Evolutionary conservation across 2,797 vertebrate genomes (phyloP).

Genomic region (Pelochelys cantorii): DNA sequence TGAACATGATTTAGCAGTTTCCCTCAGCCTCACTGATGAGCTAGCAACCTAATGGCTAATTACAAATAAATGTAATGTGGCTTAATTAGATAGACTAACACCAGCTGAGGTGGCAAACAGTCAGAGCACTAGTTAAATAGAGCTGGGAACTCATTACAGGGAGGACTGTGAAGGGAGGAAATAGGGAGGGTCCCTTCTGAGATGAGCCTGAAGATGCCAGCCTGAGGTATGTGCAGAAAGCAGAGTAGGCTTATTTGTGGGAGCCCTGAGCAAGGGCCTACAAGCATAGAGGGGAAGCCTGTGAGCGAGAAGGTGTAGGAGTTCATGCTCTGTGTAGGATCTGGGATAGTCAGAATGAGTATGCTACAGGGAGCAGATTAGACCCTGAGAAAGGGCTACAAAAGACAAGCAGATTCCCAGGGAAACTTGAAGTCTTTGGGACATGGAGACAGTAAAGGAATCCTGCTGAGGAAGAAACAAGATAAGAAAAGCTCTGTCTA

Average conservation of each 20-base stretch:
- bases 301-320: neutral
- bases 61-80: neutral
- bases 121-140: neutral
- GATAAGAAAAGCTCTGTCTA: neutral
- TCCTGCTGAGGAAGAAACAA: neutral
- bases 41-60: neutral
- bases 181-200: neutral
- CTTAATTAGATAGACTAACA: neutral
- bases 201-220: neutral
- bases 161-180: neutral
- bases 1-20: neutral
- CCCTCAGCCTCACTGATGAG: neutral
- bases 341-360: neutral
- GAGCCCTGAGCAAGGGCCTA: neutral
- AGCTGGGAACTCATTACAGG: neutral
- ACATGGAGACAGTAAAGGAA: neutral
- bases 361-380: neutral
- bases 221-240: neutral
- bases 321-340: neutral
- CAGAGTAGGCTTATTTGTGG: neutral
- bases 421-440: neutral
- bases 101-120: neutral
- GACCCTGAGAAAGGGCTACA: neutral
- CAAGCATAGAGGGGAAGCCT: neutral
- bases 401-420: neutral